Conservation (phyloP, 2,888 invertebrate species). For the Odontocolon sp. region DNA sequence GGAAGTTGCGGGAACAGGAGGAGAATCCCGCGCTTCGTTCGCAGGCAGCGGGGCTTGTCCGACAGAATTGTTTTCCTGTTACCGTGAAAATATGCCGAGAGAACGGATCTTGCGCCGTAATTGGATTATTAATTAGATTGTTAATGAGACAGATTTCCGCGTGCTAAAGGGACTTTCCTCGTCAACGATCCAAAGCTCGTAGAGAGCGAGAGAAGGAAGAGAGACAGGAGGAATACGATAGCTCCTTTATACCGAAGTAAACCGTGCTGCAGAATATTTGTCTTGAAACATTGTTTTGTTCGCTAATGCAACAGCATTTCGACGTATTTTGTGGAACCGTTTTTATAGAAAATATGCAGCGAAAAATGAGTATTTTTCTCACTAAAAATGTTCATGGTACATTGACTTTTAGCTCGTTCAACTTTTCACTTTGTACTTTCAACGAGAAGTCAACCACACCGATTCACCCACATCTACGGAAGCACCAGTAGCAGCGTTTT, state of each 20-base stretch:
- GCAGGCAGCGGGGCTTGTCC: conserved; percentile 54
- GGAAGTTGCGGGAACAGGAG: neutral
- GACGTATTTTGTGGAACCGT: neutral
- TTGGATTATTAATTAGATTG: conserved; percentile 80
- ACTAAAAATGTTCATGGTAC: neutral
- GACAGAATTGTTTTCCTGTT: conserved; percentile 77
- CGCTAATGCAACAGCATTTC: neutral
- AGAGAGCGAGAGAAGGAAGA: conserved; percentile 33
- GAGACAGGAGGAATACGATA: neutral
- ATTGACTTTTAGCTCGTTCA: neutral
- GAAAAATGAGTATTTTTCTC: too few relatives aligned
- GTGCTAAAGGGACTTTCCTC: conserved; percentile 50
- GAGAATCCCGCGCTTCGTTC: conserved; percentile 36
- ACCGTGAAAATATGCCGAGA: conserved; percentile 75
- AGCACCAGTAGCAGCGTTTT: conserved; percentile 43
- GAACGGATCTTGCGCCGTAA: conserved; percentile 74
- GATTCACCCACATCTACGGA: neutral
- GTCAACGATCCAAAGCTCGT: conserved; percentile 17
- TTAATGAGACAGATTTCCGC: conserved; percentile 78
- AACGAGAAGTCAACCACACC: conserved; percentile 10
- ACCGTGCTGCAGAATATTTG: neutral
- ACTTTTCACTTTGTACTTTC: conserved; percentile 8
- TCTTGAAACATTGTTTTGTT: neutral
- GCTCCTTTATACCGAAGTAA: conserved; percentile 5
- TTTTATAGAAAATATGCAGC: neutral